These are phyloP conservation scores for Stenodema calcarata DNA, from an alignment of 2,888 invertebrate genomes.

Conservation along the genomic window DNA sequence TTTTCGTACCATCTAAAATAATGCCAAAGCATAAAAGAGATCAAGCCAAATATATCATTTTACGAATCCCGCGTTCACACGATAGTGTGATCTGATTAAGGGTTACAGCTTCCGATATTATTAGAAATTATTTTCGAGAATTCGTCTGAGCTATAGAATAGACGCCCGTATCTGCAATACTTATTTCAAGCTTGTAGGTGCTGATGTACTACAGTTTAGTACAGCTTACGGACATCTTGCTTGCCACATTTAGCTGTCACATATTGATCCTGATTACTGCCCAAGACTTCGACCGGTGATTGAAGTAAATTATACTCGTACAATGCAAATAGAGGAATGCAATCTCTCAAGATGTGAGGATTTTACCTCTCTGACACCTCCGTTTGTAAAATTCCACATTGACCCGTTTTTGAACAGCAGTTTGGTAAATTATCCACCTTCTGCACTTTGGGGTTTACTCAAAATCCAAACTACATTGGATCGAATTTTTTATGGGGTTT, in stretches of 20 bases:
- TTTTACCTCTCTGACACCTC: too few species aligned
- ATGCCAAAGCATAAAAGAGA: background rate
- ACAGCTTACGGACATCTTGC: background rate
- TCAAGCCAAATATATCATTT: background rate
- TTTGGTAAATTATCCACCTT: too few species aligned
- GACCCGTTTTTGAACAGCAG: too few species aligned
- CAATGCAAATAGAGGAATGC: too few species aligned
- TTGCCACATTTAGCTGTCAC: background rate
- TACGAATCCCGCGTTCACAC: background rate
- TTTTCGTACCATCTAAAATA: background rate
- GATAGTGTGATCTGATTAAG: background rate
- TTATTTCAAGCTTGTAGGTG: background rate
- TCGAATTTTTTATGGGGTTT: slow-evolving; percentile 3
- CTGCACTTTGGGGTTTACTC: too few species aligned
- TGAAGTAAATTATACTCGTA: too few species aligned
- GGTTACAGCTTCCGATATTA: too few species aligned
- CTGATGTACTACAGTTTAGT: background rate
- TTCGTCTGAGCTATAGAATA: background rate
- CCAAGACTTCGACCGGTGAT: too few species aligned
- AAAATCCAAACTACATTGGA: background rate
- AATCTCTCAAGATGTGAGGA: too few species aligned
- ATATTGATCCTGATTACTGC: too few species aligned
- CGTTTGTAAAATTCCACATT: too few species aligned
- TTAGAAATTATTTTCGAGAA: too few species aligned
- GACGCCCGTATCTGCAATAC: background rate